Evolutionary conservation across 2,888 invertebrate species (phyloP), one percentile per base, ranked within the genome.

Genomic region (Drosophila affinis): DNA sequence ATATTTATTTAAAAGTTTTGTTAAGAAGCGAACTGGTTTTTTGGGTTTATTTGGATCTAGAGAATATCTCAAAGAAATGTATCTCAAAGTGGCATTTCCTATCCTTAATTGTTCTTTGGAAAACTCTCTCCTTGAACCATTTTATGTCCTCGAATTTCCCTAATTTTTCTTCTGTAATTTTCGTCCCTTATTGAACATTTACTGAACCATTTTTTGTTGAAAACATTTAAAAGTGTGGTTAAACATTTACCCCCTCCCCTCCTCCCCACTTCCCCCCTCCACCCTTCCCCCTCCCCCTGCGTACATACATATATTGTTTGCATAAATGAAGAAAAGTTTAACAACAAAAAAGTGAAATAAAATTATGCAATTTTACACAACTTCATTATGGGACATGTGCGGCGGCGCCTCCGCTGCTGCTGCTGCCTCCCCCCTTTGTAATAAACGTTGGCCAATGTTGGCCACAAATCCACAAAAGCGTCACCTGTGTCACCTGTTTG

Each of bases 381-480:
- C 82, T 81, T 87, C 82, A 83, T 87, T 87, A 87, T 87, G 68
- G 79, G 70, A 61, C 81, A 83, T 82, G 81, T 80, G 81, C 84
- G 76, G 21, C 21, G 21, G 21, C 21, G 21, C 21, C 21, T 21
- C 21, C 21, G 0, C 18, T 21, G 1, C 21, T 3, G 21, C 21
- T 2, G 1, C 21, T 21, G 21, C 21, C 21, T 14, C 53, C 14
- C 47, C 29, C 46, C 24, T 17, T 62, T 29, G 75, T 61, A 68
- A 75, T 75, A 72, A 72, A 72, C 56, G 72, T 21, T 21, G 21
- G 21, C 59, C 64, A 56, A 72, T 64, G 61, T 39, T 67, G 73
- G 79, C 81, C 85, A 69, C 87, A 81, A 83, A 76, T 75, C 75
- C 74, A 81, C 74, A 75, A 61, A 68, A 87, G 68, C 79, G 81